A percentile compares a stretch with the other conserved stretches of the same genome.
Conservation (phyloP, 2,888 invertebrate species). For the Dynastes tityus region DNA sequence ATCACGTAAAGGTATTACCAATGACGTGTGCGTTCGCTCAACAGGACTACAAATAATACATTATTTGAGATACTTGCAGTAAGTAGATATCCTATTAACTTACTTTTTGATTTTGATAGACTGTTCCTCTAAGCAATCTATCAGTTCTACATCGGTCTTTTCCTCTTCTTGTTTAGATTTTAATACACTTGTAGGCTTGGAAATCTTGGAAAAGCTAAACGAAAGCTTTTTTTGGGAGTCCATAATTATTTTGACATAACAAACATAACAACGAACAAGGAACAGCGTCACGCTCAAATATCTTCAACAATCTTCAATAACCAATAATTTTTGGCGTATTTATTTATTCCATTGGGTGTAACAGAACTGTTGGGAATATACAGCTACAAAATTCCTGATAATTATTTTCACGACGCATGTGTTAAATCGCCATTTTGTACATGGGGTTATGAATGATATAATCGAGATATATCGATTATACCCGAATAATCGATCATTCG, state of each 20-base stretch:
- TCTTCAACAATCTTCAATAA: no score
- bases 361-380: no score
- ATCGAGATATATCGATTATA: no score
- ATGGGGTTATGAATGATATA: no score
- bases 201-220: conserved; percentile 84
- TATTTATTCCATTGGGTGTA: no score
- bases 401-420: no score
- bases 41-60: conserved; percentile 70
- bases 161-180: conserved; percentile 64
- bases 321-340: no score
- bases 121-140: conserved; percentile 85
- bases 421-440: no score
- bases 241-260: not conserved
- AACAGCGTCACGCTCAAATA: no score
- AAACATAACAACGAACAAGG: no score
- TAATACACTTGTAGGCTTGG: conserved; percentile 72
- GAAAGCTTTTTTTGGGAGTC: conserved; percentile 79
- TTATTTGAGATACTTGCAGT: conserved; percentile 10
- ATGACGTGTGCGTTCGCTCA: conserved; percentile 72
- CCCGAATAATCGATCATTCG: no score
- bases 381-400: no score
- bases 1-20: conserved; percentile 80
- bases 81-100: conserved; percentile 63
- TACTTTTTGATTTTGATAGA: conserved; percentile 84
- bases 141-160: conserved; percentile 77